Percentiles rank a stretch among this genome's conserved stretches.
Evolutionary conservation across 2,113 vertebrate species (phyloP).

Genomic region (Porphyrio hochstetteri): DNA sequence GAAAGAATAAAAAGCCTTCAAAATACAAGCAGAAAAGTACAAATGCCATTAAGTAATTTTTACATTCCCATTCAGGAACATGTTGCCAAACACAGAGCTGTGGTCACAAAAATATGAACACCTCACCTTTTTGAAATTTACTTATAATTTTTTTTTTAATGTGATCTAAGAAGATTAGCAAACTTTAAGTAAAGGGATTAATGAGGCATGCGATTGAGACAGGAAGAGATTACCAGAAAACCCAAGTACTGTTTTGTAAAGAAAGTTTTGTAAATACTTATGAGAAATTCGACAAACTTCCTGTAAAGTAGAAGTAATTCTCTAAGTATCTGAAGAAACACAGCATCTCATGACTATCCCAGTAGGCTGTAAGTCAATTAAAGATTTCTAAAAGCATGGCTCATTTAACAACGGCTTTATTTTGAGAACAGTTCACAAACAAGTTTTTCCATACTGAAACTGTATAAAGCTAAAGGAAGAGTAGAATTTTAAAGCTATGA

Average conservation of each 20-base stretch:
- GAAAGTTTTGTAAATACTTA: not conserved
- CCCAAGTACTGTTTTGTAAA: not conserved
- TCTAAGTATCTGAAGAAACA: not conserved
- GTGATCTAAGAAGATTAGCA: not conserved
- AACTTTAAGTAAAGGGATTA: not conserved
- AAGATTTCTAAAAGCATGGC: not conserved
- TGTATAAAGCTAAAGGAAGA: not conserved
- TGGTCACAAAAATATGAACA: not conserved
- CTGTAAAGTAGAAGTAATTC: not conserved
- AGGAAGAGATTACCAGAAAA: constrained; percentile 8
- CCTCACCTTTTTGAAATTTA: not conserved
- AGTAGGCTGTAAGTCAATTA: not conserved
- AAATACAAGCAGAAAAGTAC: not conserved
- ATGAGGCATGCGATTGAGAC: not conserved
- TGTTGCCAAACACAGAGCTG: not conserved
- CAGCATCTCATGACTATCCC: not conserved
- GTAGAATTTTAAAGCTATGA: not conserved
- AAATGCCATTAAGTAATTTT: not conserved
- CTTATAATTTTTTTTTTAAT: not conserved
- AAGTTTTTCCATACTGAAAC: not conserved
- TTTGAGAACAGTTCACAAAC: not conserved
- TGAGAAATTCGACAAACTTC: not conserved
- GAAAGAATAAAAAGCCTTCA: not conserved
- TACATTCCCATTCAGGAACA: not conserved
- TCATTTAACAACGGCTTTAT: not conserved